Percentiles rank a stretch among this genome's conserved stretches.
Evolutionary conservation across 2,797 vertebrate species (phyloP).

Genomic region (Eulemur rubriventer): DNA sequence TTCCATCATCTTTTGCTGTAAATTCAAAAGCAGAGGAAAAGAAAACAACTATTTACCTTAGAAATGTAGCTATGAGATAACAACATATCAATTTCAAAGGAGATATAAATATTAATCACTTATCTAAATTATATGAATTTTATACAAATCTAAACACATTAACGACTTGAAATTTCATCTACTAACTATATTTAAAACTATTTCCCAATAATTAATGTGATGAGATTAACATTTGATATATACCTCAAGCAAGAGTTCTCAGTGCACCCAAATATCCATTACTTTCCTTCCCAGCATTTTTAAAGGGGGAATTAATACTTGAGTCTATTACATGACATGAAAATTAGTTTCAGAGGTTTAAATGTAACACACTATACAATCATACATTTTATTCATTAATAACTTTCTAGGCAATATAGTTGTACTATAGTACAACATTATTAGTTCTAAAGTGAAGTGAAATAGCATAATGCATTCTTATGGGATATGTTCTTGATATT

Average conservation of each 20-base stretch:
- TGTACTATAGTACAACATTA: neutral
- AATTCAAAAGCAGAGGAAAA: slow-evolving; percentile 74
- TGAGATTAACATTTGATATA: neutral
- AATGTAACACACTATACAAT: neutral
- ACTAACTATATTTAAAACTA: slow-evolving; percentile 44
- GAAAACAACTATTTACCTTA: slow-evolving; percentile 60
- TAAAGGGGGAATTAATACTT: neutral
- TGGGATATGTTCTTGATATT: neutral
- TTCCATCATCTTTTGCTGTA: slow-evolving; percentile 97
- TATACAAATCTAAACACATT: slow-evolving; percentile 42
- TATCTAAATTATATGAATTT: slow-evolving; percentile 28
- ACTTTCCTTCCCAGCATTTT: slow-evolving; percentile 1
- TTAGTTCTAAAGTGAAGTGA: slow-evolving; percentile 35
- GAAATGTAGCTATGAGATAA: neutral
- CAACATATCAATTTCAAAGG: slow-evolving; percentile 1
- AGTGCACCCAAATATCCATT: neutral
- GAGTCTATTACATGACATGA: slow-evolving; percentile 3
- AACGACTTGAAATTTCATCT: slow-evolving; percentile 1
- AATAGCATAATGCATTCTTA: neutral
- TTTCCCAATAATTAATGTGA: slow-evolving; percentile 4
- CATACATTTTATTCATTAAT: slow-evolving; percentile 24
- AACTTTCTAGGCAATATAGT: neutral
- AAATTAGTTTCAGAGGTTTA: slow-evolving; percentile 49
- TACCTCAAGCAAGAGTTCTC: neutral
- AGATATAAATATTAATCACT: slow-evolving; percentile 44